phyloP scores from a whole-genome alignment of 2,113 vertebrate species.

The Enhydra lutris region DNA sequence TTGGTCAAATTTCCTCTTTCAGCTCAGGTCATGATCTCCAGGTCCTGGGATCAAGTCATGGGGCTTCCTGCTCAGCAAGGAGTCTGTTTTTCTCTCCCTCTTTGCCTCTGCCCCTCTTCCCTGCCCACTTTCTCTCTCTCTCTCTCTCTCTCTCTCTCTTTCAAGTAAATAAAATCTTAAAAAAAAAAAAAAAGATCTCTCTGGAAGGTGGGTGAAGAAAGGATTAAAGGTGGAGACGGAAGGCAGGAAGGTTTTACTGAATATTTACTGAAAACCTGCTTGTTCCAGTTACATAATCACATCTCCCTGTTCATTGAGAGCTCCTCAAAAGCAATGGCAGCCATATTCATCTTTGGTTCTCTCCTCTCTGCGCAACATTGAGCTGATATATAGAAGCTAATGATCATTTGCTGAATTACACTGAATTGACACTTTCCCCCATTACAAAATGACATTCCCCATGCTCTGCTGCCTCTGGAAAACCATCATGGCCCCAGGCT shows the following conservation, averaged over 20 bases:
- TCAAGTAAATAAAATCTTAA: neutral
- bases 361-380: neutral
- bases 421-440: neutral
- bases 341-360: neutral
- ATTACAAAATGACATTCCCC: neutral
- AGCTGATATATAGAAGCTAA: neutral
- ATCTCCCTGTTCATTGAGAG: neutral
- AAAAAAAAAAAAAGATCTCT: neutral
- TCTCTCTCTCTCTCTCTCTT: too few species aligned
- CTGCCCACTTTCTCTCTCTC: too few species aligned
- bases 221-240: neutral
- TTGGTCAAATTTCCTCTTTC: neutral
- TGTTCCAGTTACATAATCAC: neutral
- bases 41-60: neutral
- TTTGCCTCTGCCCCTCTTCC: neutral
- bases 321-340: neutral
- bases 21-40: neutral
- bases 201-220: neutral
- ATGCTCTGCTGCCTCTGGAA: slow-evolving; percentile 29
- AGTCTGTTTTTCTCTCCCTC: neutral
- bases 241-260: neutral
- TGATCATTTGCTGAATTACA: neutral
- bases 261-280: neutral
- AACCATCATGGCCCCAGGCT: neutral
- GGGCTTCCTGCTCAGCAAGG: neutral